These are phyloP conservation scores for Ardeotis arabs DNA, from an alignment of 2,113 vertebrate species.

Conservation along the genomic window DNA sequence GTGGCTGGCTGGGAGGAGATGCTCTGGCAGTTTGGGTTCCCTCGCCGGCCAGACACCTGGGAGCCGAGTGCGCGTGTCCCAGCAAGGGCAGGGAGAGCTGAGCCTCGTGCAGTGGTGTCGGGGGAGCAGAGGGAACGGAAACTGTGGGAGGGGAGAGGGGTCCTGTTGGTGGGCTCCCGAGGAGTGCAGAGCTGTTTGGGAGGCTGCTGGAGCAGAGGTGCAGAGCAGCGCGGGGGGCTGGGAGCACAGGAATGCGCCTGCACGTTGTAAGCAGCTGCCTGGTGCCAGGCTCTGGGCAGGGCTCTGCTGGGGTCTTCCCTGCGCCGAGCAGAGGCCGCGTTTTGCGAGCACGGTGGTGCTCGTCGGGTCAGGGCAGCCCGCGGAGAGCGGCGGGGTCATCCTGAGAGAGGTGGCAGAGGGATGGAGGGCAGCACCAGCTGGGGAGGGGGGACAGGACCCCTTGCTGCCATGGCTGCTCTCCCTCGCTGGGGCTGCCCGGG, in stretches of 20 bases:
- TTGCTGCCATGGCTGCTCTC: not conserved
- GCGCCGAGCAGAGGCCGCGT: rapidly evolving
- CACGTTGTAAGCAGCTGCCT: rapidly evolving
- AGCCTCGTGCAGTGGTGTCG: rapidly evolving
- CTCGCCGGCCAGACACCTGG: not conserved
- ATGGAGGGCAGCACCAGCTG: too few relatives aligned
- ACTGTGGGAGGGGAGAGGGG: not conserved
- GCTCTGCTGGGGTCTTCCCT: rapidly evolving
- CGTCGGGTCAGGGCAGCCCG: rapidly evolving
- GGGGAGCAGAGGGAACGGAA: not conserved
- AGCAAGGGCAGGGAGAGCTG: not conserved
- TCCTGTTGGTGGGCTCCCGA: not conserved
- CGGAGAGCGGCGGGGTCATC: not conserved
- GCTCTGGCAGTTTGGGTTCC: not conserved
- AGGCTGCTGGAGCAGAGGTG: rapidly evolving
- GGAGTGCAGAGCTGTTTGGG: not conserved
- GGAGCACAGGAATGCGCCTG: not conserved
- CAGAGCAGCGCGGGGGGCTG: rapidly evolving
- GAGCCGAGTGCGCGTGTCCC: rapidly evolving
- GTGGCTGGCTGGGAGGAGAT: too few relatives aligned
- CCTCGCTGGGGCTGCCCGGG: rapidly evolving
- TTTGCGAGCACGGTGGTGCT: rapidly evolving
- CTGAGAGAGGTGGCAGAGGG: rapidly evolving
- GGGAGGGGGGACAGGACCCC: too few relatives aligned
- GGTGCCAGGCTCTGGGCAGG: rapidly evolving